Conservation (phyloP, 2,113 vertebrate genomes). For the Scomber japonicus region DNA sequence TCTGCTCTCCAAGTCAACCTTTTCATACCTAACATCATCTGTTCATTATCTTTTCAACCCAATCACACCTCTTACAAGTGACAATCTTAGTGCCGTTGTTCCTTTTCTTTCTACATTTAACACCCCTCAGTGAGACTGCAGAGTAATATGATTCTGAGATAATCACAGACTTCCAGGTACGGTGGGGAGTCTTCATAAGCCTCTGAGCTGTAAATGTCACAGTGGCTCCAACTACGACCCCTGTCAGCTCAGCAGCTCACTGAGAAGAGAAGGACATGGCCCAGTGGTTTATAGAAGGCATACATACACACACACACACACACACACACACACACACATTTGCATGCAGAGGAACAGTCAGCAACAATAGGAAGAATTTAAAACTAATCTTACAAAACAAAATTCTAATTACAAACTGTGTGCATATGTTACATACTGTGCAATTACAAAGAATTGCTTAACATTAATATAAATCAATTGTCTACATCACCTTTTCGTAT, state of each 20-base stretch:
- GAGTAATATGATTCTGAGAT: slow-evolving; percentile 39
- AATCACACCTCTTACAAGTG: slow-evolving; percentile 7
- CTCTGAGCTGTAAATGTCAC: slow-evolving; percentile 71
- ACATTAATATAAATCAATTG: too few relatives aligned
- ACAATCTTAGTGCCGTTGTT: slow-evolving; percentile 17
- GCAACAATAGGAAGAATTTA: background rate
- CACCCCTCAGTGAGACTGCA: slow-evolving; percentile 13
- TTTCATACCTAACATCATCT: slow-evolving; percentile 1
- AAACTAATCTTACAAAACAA: background rate
- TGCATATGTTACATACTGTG: too few relatives aligned
- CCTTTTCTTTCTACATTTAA: slow-evolving; percentile 27
- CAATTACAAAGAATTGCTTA: too few relatives aligned
- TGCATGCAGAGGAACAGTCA: background rate
- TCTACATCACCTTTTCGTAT: too few relatives aligned
- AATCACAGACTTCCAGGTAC: slow-evolving; percentile 64
- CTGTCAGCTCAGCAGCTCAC: slow-evolving; percentile 50
- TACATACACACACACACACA: slow-evolving; percentile 21
- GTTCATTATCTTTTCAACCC: slow-evolving; percentile 18
- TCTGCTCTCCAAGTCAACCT: slow-evolving; percentile 9
- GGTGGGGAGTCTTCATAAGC: slow-evolving; percentile 59
- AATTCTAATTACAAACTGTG: background rate
- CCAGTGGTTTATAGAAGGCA: slow-evolving; percentile 35
- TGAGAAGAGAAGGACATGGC: slow-evolving; percentile 49
- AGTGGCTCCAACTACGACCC: slow-evolving; percentile 57
- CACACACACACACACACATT: slow-evolving; percentile 17